phyloP scores from a whole-genome alignment of 2,888 invertebrate genomes.

The Epsilonema sp. region DNA sequence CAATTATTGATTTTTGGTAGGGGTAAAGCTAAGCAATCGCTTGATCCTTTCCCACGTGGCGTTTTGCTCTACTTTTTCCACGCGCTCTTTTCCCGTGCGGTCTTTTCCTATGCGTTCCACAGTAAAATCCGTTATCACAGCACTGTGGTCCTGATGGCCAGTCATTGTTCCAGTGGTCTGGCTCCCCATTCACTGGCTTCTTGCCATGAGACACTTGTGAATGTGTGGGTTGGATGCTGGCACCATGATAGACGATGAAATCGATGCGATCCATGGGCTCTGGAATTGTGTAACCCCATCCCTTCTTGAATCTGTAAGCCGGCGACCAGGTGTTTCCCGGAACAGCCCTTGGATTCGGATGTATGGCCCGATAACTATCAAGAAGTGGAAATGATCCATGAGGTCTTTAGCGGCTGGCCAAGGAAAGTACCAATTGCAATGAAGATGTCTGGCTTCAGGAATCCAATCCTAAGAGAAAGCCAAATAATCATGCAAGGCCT shows the following conservation, averaged over 20 bases:
- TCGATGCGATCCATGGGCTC: constrained; percentile 23
- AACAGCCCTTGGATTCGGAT: too few relatives aligned
- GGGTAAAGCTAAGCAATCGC: too few relatives aligned
- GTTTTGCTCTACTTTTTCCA: too few relatives aligned
- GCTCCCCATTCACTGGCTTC: constrained; percentile 16
- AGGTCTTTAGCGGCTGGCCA: neutral
- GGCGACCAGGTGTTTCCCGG: constrained; percentile 21
- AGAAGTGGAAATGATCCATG: too few relatives aligned
- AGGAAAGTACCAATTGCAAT: neutral
- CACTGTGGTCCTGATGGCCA: constrained; percentile 22
- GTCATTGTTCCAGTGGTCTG: constrained; percentile 19
- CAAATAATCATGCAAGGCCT: too few relatives aligned
- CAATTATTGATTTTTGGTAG: too few relatives aligned
- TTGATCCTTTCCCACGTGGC: too few relatives aligned
- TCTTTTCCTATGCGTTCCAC: too few relatives aligned
- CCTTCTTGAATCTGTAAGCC: constrained; percentile 15
- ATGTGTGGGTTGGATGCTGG: constrained; percentile 6
- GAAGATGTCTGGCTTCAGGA: neutral
- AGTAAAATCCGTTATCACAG: constrained; percentile 8
- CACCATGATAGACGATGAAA: constrained; percentile 15
- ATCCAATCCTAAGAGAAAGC: too few relatives aligned
- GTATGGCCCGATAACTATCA: too few relatives aligned
- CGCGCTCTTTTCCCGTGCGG: too few relatives aligned
- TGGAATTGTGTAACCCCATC: constrained; percentile 17
- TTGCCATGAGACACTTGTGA: constrained; percentile 15